A percentile compares a stretch with the other conserved stretches of the same genome.
Evolutionary conservation across 1,140 invertebrate genomes (phyloP).

Genomic region (Heliconius hermathena): DNA sequence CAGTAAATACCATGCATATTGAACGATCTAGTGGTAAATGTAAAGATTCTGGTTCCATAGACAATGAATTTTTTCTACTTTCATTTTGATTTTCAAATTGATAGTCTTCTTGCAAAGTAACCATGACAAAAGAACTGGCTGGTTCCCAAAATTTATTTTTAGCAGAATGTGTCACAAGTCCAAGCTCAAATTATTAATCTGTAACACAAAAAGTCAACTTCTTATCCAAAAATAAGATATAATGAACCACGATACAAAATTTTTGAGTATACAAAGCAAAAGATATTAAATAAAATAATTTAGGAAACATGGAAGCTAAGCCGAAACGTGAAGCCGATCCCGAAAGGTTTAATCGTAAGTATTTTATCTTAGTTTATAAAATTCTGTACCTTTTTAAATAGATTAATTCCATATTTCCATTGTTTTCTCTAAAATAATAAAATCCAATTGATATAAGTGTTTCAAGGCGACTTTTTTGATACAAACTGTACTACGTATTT

Average conservation of each 20-base stretch:
- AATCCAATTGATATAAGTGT: background rate
- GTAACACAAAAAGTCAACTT: constrained; percentile 60
- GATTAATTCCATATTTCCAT: background rate
- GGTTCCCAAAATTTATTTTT: constrained; percentile 75
- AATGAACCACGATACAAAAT: constrained; percentile 54
- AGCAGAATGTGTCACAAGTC: constrained; percentile 67
- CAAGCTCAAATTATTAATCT: constrained; percentile 61
- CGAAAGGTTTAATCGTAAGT: constrained; percentile 59
- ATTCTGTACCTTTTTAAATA: background rate
- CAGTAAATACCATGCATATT: constrained; percentile 82
- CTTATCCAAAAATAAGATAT: constrained; percentile 51
- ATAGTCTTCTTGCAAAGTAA: constrained; percentile 63
- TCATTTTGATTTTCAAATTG: constrained; percentile 24
- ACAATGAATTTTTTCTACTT: constrained; percentile 60
- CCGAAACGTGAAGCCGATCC: constrained; percentile 39
- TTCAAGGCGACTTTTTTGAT: background rate
- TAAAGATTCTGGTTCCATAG: constrained; percentile 58
- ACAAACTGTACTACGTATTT: background rate
- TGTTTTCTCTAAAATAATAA: background rate
- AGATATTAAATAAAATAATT: constrained; percentile 34
- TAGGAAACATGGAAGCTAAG: constrained; percentile 46
- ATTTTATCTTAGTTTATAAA: background rate
- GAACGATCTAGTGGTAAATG: constrained; percentile 65
- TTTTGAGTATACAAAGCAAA: constrained; percentile 41
- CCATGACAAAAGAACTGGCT: constrained; percentile 76